A percentile compares a stretch with the other conserved stretches of the same genome.
Evolutionary conservation across 2,797 vertebrate species (phyloP).

Genomic region (Neopelma chrysocephalum): DNA sequence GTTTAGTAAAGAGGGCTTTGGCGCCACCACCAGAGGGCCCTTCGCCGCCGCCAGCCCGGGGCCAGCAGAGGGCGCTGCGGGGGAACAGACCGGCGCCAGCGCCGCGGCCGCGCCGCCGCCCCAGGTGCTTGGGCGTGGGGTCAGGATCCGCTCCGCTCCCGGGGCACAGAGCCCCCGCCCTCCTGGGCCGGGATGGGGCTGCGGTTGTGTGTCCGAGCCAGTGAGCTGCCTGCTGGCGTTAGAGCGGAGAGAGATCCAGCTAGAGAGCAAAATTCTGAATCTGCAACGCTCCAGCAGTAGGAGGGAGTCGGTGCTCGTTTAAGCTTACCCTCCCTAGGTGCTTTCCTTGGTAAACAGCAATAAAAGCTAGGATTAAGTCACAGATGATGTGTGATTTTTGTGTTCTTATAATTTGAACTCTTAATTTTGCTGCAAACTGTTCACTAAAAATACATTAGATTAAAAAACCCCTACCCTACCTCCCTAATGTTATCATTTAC

Average conservation of each 20-base stretch:
- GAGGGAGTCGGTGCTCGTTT: rapidly evolving
- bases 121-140: conserved; percentile 77
- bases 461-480: neutral
- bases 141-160: neutral
- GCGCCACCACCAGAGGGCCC: conserved; percentile 67
- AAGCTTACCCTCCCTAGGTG: rapidly evolving
- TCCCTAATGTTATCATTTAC: neutral
- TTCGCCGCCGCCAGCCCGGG: conserved; percentile 72
- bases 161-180: no score
- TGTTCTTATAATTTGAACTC: rapidly evolving
- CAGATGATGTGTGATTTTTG: conserved; percentile 44
- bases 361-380: conserved; percentile 36
- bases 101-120: conserved; percentile 70
- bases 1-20: conserved; percentile 84
- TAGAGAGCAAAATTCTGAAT: rapidly evolving
- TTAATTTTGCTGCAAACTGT: neutral
- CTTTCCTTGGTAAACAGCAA: neutral
- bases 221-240: neutral
- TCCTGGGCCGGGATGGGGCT: no score
- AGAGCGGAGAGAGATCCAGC: neutral
- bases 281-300: rapidly evolving
- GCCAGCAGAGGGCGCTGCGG: conserved; percentile 79
- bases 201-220: no score
- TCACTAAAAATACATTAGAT: neutral
- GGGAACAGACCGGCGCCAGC: conserved; percentile 64